Evolutionary conservation across 1,140 invertebrate species (phyloP), one percentile per base, ranked within the genome.

Genomic region (Pogonomyrmex californicus): DNA sequence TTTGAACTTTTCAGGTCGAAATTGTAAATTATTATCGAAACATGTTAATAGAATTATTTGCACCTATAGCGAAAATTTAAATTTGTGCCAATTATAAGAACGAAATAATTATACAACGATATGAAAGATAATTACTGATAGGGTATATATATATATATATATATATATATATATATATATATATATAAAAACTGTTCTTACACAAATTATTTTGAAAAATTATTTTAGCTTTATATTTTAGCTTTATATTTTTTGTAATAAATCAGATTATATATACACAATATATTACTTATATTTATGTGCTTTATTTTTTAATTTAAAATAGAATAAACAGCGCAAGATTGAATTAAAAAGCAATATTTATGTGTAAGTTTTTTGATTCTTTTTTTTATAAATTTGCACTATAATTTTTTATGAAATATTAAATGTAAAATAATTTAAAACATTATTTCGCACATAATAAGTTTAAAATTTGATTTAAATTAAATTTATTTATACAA

Each of bases 171-270:
- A 68, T 17, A 66, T 44, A 44, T 23, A 68, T 17, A 66, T 44
- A 44, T 44, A 66, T 30, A 54, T 5, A 49, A 44, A 76, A 44
- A 76, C 58, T 79, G 51, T 54, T 79, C 60, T 79, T 36, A 68
- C 70, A 68, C 70, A 30, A 41, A 70, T 58, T 41, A 70, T 56
- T 81, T 81, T 44, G 2, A 71, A 54, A 6, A 14, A n/a, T 56
- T 49, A 65, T 38, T 73, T 78, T 54, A 68, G 38, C 23, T 51
- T 66, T 62, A 66, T 66, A 66, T 66, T 66, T 65, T 62, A 7
- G 30, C 17, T 75, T 49, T 54, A 33, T 73, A 51, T 54, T 78
- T 63, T 33, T 49, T 65, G 4, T 51, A 47, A 47, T 62, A 62
- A 77, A 63, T 47, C 58, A n/a, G 63, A 62, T 77, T 62, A 47